Conservation (phyloP, 2,113 vertebrate genomes). For the Rhabdomys dilectus region DNA sequence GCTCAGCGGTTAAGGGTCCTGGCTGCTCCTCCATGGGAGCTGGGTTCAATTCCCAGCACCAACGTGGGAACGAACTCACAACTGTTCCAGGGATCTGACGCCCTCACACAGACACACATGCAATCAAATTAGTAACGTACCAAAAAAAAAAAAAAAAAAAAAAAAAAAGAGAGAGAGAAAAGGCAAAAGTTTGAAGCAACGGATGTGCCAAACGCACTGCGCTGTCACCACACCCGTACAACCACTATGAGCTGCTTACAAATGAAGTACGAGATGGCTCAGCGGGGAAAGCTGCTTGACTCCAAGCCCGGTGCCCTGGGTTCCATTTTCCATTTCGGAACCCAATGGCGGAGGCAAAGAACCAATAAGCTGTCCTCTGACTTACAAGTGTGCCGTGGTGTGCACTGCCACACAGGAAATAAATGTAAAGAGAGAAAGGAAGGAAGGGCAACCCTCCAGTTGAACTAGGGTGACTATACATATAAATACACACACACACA, state of each 20-base stretch:
- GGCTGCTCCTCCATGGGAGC: too few relatives aligned
- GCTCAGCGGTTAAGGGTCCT: too few relatives aligned
- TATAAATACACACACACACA: too few relatives aligned
- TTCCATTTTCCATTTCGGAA: background rate
- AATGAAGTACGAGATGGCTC: background rate
- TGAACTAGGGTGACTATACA: background rate
- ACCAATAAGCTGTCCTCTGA: background rate
- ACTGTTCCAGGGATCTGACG: too few relatives aligned
- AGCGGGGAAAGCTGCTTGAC: background rate
- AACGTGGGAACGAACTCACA: too few relatives aligned
- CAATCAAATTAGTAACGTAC: too few relatives aligned
- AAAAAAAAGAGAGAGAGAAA: background rate
- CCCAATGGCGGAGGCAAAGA: background rate
- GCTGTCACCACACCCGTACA: background rate
- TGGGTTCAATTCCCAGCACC: too few relatives aligned
- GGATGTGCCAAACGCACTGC: background rate
- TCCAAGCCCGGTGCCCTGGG: too few relatives aligned
- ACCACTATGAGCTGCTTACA: background rate
- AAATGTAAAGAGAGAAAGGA: background rate
- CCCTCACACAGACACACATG: too few relatives aligned
- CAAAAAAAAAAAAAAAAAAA: too few relatives aligned
- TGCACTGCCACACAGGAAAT: background rate
- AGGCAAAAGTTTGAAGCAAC: too few relatives aligned
- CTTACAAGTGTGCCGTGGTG: background rate
- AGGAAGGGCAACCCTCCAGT: background rate